Percentiles rank a stretch among this genome's conserved stretches.
Evolutionary conservation across 2,113 vertebrate genomes (phyloP).

Genomic region (Pangasianodon hypophthalmus): DNA sequence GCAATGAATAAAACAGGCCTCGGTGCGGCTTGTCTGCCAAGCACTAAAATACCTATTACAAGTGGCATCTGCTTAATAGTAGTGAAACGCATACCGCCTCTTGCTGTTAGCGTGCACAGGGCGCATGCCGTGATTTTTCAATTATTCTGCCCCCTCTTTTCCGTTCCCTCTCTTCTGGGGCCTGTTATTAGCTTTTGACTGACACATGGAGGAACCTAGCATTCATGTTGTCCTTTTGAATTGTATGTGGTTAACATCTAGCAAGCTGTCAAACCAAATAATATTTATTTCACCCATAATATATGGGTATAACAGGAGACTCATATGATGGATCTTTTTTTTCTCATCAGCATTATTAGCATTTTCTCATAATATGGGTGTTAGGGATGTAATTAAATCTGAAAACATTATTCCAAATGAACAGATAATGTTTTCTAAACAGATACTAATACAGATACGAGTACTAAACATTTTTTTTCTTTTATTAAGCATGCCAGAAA

Average conservation of each 20-base stretch:
- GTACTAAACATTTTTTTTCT: background rate
- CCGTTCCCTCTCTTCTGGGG: background rate
- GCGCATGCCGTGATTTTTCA: conserved; percentile 56
- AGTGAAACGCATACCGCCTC: conserved; percentile 54
- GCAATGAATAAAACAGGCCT: conserved; percentile 57
- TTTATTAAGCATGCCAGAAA: background rate
- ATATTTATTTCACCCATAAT: background rate
- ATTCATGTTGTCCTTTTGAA: background rate
- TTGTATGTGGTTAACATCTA: conserved; percentile 19
- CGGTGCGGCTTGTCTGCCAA: conserved; percentile 5
- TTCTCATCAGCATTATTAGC: background rate
- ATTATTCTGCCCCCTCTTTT: conserved; percentile 34
- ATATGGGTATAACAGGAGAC: background rate
- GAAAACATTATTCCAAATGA: background rate
- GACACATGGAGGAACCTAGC: background rate
- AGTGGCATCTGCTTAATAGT: conserved; percentile 52
- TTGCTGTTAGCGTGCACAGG: conserved; percentile 22
- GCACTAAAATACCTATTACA: conserved; percentile 38
- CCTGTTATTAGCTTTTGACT: conserved; percentile 21
- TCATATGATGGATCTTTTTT: background rate
- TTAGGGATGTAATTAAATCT: background rate
- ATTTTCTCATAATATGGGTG: too few species aligned
- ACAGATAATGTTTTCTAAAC: background rate
- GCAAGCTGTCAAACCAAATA: conserved; percentile 4
- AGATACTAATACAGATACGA: background rate